Evolutionary conservation across 2,113 vertebrate species (phyloP), one percentile per base, ranked within the genome.

Genomic region (Cnemophilus loriae): DNA sequence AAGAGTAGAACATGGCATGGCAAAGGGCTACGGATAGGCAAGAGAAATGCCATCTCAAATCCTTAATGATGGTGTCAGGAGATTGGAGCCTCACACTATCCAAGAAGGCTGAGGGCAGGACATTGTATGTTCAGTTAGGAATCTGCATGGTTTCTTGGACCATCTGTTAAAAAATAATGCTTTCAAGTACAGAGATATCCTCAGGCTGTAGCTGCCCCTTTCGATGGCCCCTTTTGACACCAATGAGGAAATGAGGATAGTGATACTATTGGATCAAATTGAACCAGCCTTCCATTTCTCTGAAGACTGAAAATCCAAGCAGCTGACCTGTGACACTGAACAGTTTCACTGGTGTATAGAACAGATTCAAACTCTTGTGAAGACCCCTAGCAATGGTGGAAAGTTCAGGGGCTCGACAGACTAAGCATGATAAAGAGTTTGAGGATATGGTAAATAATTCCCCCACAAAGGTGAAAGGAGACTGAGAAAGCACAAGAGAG

Each of bases 381-480:
- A 79, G 89, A n/a, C 4, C 10, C 28, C 14, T 18, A 35, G 21
- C 28, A 81, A 13, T 59, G 39, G 63, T 84, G 39, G 13, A 35
- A 64, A 67, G 46, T 21, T 42, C 44, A 26, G 11, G 24, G 17
- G 14, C 19, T 76, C 3, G 7, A 70, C 32, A 55, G 16, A 50
- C 57, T 3, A 19, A 69, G 20, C 0, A 0, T 30, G 46, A 80
- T 18, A 10, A 80, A 57, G 20, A 5, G 1, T 56, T 10, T 63
- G 83, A 69, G 73, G 73, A 39, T 53, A 39, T 4, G 11, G 52
- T 46, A 74, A 32, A 2, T 30, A 44, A 67, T 37, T 53, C 11
- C 55, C 33, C 9, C 39, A 20, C 3, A 19, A 67, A 71, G 15
- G 12, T 35, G 56, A 87, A 78, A 92, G 60, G 24, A 92, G 41